phyloP scores from a whole-genome alignment of 2,888 invertebrate species.

The Drosophila sordidula region DNA sequence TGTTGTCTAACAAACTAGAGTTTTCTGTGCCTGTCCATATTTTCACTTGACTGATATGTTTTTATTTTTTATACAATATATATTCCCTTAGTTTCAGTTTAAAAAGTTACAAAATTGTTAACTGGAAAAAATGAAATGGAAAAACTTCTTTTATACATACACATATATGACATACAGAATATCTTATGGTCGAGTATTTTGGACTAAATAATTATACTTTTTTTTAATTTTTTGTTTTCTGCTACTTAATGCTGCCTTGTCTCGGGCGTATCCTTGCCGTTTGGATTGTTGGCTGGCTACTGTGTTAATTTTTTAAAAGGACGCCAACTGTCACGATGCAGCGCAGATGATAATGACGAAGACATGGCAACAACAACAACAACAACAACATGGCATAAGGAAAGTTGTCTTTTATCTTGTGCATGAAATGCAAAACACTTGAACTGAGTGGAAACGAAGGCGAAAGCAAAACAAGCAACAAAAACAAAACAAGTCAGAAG shows the following conservation, averaged over 20 bases:
- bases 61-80: too few relatives aligned
- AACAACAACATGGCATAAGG: constrained; percentile 2
- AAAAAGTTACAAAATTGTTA: too few relatives aligned
- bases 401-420: constrained; percentile 55
- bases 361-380: constrained; percentile 49
- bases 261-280: constrained; percentile 29
- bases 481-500: constrained; percentile 47
- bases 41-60: too few relatives aligned
- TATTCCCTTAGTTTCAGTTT: too few relatives aligned
- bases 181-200: neutral
- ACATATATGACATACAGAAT: neutral
- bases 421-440: constrained; percentile 77
- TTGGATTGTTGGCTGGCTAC: constrained; percentile 44
- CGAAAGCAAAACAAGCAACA: constrained; percentile 65
- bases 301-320: constrained; percentile 73
- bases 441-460: constrained; percentile 76
- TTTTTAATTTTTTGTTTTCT: constrained; percentile 14
- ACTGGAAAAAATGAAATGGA: too few relatives aligned
- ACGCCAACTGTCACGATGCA: constrained; percentile 70
- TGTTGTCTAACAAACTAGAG: too few relatives aligned
- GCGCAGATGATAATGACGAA: constrained; percentile 68
- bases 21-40: too few relatives aligned
- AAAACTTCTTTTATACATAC: too few relatives aligned
- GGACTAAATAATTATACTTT: neutral
- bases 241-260: constrained; percentile 38